These are phyloP conservation scores for Lasiurus cinereus DNA, from an alignment of 2,113 vertebrate genomes.

Conservation along the genomic window DNA sequence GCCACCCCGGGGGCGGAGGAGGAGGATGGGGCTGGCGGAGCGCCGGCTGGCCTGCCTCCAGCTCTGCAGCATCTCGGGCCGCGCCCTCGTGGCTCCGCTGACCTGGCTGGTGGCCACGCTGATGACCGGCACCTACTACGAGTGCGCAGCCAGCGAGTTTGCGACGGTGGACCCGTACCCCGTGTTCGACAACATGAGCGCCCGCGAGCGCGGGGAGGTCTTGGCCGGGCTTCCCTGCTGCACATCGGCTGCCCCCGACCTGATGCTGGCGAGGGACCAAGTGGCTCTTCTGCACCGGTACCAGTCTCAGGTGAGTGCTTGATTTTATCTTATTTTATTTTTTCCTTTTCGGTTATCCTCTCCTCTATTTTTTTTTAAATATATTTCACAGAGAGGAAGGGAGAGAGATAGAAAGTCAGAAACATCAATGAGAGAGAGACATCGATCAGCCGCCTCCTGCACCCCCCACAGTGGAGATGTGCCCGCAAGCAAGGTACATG, in stretches of 20 bases:
- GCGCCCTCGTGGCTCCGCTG: slow-evolving; percentile 88
- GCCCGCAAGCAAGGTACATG: background rate
- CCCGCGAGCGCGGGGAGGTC: slow-evolving; percentile 50
- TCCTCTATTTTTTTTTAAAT: too few relatives aligned
- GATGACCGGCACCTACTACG: slow-evolving; percentile 87
- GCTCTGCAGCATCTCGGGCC: slow-evolving; percentile 85
- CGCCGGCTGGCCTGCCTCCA: slow-evolving; percentile 86
- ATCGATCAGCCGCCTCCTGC: too few relatives aligned
- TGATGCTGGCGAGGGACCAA: slow-evolving; percentile 83
- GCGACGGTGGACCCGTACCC: slow-evolving; percentile 74
- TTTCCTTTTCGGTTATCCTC: background rate
- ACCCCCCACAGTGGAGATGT: too few relatives aligned
- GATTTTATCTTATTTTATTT: background rate
- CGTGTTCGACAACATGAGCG: slow-evolving; percentile 62
- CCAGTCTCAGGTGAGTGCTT: slow-evolving; percentile 88
- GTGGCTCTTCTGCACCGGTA: slow-evolving; percentile 87
- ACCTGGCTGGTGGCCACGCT: slow-evolving; percentile 88
- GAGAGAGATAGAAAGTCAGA: too few relatives aligned
- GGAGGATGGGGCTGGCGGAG: slow-evolving; percentile 19
- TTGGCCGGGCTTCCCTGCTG: slow-evolving; percentile 86
- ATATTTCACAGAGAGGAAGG: too few relatives aligned
- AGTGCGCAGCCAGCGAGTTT: slow-evolving; percentile 87
- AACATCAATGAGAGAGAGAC: too few relatives aligned
- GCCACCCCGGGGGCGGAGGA: too few relatives aligned
- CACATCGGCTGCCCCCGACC: slow-evolving; percentile 78